Evolutionary conservation across 2,113 vertebrate genomes (phyloP), one percentile per base, ranked within the genome.

Genomic region (Empidonax traillii): DNA sequence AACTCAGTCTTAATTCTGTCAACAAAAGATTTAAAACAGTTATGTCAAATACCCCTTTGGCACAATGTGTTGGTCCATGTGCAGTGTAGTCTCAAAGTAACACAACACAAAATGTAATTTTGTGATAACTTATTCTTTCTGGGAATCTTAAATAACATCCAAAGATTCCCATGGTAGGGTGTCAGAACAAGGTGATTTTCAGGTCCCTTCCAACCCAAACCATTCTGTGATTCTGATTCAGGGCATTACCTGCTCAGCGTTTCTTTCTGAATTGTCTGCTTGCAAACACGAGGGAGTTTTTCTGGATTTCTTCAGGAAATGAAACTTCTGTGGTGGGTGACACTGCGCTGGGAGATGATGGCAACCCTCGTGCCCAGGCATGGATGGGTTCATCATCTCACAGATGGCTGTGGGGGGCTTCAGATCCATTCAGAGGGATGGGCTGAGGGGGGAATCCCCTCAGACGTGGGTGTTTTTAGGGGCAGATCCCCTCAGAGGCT

Each of bases 351-450:
- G n/a, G 69, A 81, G 19, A 14, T 10, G 13, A 56, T 1, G 10
- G 17, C 81, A 18, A 30, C 4, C 37, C 28, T 8, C 37, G 6
- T 0, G 0, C 18, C 7, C 10, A 11, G 13, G 35, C 0, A 0
- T 21, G 52, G 35, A 0, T 21, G 52, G 35, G 58, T 61, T 14
- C 46, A 73, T 2, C 31, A 33, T 6, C 55, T 66, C 73, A 20
- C 15, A 59, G 51, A 16, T 5, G 25, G 14, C 25, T 16, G 49
- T 3, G 19, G 53, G 28, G 53, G 53, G 30, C 19, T 12, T 33
- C 53, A 55, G 53, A 33, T 33, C 53, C 19, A 8, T 11, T 25
- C 35, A 62, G 25, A 27, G 59, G 17, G 16, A 16, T 18, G 59
- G 35, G 27, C 24, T 39, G 35, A 61, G 16, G 15, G 51, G 43